Evolutionary conservation across 2,888 invertebrate species (phyloP), one percentile per base, ranked within the genome.

Genomic region (Ashinkailepas kermadecensis): DNA sequence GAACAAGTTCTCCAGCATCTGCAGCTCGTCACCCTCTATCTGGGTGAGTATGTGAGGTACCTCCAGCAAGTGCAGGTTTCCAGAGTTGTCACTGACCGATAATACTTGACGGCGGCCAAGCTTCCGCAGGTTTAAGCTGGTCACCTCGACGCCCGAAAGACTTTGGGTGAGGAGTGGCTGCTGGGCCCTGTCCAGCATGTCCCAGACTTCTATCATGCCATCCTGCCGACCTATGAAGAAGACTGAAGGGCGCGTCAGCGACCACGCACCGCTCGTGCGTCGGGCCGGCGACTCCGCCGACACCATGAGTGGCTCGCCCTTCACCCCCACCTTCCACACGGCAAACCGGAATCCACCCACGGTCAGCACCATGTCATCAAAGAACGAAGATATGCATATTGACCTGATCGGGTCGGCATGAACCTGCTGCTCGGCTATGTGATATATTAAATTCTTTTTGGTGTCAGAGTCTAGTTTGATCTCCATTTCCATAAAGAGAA

Each of bases 181-280:
- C 85, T 94, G 92, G 84, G 92, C 92, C 86, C 91, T 90, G 80
- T 91, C 88, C 82, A 93, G 87, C 82, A 95, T 88, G 88, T 95
- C 93, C 95, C 95, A 96, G 18, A 92, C 91, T 87, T 95, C 95
- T 21, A 94, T 88, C 82, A 90, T 90, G 6, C 95, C 95, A 88
- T 95, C 94, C 56, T 89, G 89, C 39, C 92, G 91, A 0, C 91
- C 90, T 81, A 95, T 87, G 86, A 92, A 93, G 82, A 95, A 88
- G 80, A 93, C 90, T 80, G 92, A 91, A 0, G 94, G 92, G 81
- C 93, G 90, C 78, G 91, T 90, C n/a, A 90, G 89, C n/a, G 93
- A 94, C 95, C 95, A 95, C 65, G 89, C 88, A 0, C 92, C 57
- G 78, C 57, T 58, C 15, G 78, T 78, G 56, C 57, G 57, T 11